Base-by-base conservation (phyloP, 2,888 invertebrate genomes). In the Plebejus melissa region DNA sequence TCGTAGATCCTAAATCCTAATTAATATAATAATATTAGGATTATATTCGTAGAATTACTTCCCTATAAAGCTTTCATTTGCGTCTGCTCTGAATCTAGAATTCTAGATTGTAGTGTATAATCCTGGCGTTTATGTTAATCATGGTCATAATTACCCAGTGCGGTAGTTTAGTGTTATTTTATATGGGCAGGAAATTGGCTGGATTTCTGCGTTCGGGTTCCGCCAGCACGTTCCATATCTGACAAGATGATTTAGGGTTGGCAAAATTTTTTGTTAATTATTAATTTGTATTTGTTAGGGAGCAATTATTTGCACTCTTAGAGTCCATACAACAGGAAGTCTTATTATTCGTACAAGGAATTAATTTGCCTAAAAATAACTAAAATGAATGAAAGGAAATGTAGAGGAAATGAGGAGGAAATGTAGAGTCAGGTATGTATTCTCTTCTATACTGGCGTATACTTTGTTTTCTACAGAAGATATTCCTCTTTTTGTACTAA, bases 171-270 rank as follows among this genome's bases (percentile, higher is more conserved):
- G 65, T 65, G 65, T 32, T 65, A 36, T 65, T 65, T 32, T 65
- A 65, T 65, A 65, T 65, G 65, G 65, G 65, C 65, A 65, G 65
- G 57, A 71, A 28, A 71, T 71, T 46, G n/a, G 22, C 22, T 71
- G n/a, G 41, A 74, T 36, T 57, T 74, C 74, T 74, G 32, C 32
- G 28, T 41, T 65, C 69, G 69, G 50, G 76, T 75, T 75, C 50
- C 75, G 69, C 69, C 54, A 36, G 46, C 50, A 36, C 50, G 74
- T 32, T 69, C 77, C 75, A 76, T 36, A 36, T 65, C 65, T 65
- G 32, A 65, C 65, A 32, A 32, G 28, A 65, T 65, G 65, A 65
- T 32, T 32, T 65, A 65, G 65, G 65, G 65, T 36, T 65, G 36
- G 0, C 65, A 36, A 36, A 13, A 65, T 6, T 65, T 60, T 58